phyloP scores from a whole-genome alignment of 2,888 invertebrate species.

The Drosophila tripunctata region DNA sequence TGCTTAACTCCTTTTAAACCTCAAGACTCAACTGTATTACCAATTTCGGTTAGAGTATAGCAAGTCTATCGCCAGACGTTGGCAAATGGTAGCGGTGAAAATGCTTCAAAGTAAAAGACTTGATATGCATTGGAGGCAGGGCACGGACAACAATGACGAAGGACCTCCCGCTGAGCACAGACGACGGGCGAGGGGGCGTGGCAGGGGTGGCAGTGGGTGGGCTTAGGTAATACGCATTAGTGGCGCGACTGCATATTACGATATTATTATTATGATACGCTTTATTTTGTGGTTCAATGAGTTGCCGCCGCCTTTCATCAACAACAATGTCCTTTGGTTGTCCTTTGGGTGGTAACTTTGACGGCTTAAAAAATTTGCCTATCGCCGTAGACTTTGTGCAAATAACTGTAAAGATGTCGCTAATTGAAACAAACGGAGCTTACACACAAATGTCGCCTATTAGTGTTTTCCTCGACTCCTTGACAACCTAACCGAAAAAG shows the following conservation, averaged over 20 bases:
- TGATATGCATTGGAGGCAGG: background rate
- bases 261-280: slow-evolving; percentile 83
- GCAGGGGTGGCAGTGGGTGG: slow-evolving; percentile 55
- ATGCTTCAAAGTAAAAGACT: slow-evolving; percentile 66
- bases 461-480: slow-evolving; percentile 5
- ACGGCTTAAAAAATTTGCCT: slow-evolving; percentile 72
- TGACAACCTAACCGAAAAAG: background rate
- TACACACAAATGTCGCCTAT: slow-evolving; percentile 39
- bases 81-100: slow-evolving; percentile 26
- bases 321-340: slow-evolving; percentile 1
- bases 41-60: slow-evolving; percentile 19
- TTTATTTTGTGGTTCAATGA: slow-evolving; percentile 83
- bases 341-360: slow-evolving; percentile 69
- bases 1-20: background rate
- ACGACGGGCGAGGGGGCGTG: background rate
- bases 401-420: slow-evolving; percentile 68
- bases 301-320: slow-evolving; percentile 58
- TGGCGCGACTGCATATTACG: slow-evolving; percentile 81
- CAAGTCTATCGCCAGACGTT: slow-evolving; percentile 44
- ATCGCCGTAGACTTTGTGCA: slow-evolving; percentile 62
- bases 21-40: background rate
- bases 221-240: slow-evolving; percentile 82
- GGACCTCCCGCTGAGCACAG: slow-evolving; percentile 59
- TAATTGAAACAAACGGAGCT: slow-evolving; percentile 77
- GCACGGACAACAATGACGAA: slow-evolving; percentile 51